Percentiles rank a stretch among this genome's conserved stretches.
phyloP scores from a whole-genome alignment of 2,888 invertebrate species.

The Anorthoa munda region DNA sequence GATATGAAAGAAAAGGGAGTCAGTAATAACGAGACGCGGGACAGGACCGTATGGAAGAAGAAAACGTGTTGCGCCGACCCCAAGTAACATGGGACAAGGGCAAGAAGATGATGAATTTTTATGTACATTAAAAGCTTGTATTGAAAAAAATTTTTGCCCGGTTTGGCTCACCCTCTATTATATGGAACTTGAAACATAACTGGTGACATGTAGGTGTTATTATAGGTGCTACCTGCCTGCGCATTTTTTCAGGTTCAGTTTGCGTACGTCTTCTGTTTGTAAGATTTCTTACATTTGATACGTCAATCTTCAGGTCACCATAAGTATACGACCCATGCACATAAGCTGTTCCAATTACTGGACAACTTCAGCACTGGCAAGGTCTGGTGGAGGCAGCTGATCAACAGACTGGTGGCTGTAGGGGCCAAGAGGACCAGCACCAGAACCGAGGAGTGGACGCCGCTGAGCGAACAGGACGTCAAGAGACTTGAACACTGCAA shows the following conservation, averaged over 20 bases:
- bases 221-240: too few species aligned
- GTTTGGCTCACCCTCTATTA: too few species aligned
- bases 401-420: conserved; percentile 77
- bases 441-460: conserved; percentile 77
- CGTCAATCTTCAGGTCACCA: conserved; percentile 75
- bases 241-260: not conserved
- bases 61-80: too few species aligned
- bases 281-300: not conserved
- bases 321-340: conserved; percentile 82
- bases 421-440: conserved; percentile 80
- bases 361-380: conserved; percentile 82
- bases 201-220: too few species aligned
- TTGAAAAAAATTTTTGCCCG: too few species aligned
- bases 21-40: too few species aligned
- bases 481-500: conserved; percentile 81
- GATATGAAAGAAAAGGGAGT: too few species aligned
- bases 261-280: not conserved
- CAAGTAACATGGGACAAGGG: too few species aligned
- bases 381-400: conserved; percentile 85
- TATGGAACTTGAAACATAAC: too few species aligned
- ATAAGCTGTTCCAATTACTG: conserved; percentile 81
- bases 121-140: too few species aligned
- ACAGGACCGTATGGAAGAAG: too few species aligned
- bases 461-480: conserved; percentile 64
- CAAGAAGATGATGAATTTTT: too few species aligned